Conservation (phyloP, 1,140 invertebrate genomes). For the Drosophila sturtevanti region DNA sequence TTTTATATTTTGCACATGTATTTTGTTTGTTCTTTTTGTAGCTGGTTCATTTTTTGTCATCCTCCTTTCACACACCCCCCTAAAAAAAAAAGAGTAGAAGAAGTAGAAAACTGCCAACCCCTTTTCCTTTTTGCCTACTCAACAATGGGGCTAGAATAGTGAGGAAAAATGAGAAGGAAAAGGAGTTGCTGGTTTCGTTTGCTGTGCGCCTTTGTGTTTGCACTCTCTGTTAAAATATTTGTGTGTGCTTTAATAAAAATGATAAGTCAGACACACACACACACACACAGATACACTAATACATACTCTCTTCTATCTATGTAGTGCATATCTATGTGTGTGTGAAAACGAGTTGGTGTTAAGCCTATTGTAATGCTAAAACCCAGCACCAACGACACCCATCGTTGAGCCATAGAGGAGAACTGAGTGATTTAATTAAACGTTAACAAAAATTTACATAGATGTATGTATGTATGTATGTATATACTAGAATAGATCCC, state of each 20-base stretch:
- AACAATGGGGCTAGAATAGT: not conserved
- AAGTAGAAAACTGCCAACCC: not conserved
- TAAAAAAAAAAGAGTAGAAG: too few species aligned
- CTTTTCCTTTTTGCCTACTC: slow-evolving; percentile 6
- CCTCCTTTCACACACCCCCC: not conserved
- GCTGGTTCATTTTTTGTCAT: not conserved
- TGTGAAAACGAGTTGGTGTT: slow-evolving; percentile 10
- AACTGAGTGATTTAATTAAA: slow-evolving; percentile 53
- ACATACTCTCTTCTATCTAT: not conserved
- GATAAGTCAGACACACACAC: slow-evolving; percentile 42
- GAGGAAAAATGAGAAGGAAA: too few species aligned
- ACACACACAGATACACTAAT: not conserved
- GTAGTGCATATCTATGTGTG: not conserved
- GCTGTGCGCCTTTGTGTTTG: slow-evolving; percentile 44
- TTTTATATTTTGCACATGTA: not conserved
- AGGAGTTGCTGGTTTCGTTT: too few species aligned
- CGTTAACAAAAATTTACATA: slow-evolving; percentile 24
- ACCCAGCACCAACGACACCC: slow-evolving; percentile 29
- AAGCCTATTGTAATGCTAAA: slow-evolving; percentile 53
- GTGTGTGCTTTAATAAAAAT: slow-evolving; percentile 61
- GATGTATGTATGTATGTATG: not conserved
- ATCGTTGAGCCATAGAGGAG: not conserved
- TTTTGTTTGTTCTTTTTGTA: slow-evolving; percentile 4
- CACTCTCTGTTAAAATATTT: slow-evolving; percentile 53
- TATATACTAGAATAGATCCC: not conserved